phyloP scores from a whole-genome alignment of 1,140 invertebrate genomes.

The Zophobas morio region DNA sequence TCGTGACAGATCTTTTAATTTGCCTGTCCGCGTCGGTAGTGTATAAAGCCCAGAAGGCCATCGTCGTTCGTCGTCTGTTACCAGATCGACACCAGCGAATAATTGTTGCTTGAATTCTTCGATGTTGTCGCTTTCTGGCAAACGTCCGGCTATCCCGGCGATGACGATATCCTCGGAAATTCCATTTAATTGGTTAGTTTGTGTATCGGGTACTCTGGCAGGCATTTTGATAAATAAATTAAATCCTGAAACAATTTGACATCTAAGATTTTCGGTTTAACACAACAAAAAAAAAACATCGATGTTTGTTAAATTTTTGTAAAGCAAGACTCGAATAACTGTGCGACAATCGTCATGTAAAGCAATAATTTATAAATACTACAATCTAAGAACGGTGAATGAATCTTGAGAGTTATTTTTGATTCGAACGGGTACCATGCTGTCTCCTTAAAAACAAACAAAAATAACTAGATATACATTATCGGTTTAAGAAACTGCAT shows the following conservation, averaged over 20 bases:
- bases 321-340: too few species aligned
- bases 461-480: not conserved
- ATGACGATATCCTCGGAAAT: conserved; percentile 86
- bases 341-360: too few species aligned
- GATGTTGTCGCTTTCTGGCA: conserved; percentile 90
- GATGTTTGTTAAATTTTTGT: too few species aligned
- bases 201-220: conserved; percentile 72
- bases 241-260: conserved; percentile 31
- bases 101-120: conserved; percentile 92
- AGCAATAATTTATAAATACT: too few species aligned
- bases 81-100: conserved; percentile 88
- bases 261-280: not conserved
- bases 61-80: conserved; percentile 88
- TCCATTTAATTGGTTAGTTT: conserved; percentile 64
- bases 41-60: conserved; percentile 86
- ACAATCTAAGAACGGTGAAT: too few species aligned
- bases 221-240: conserved; percentile 70
- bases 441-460: not conserved
- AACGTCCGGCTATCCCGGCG: conserved; percentile 89
- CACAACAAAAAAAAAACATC: too few species aligned
- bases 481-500: not conserved
- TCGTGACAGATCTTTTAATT: conserved; percentile 88
- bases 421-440: too few species aligned
- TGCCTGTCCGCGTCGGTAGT: conserved; percentile 88
- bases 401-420: too few species aligned